Conservation (phyloP, 2,113 vertebrate species). For the Sphyrna mokarran region DNA sequence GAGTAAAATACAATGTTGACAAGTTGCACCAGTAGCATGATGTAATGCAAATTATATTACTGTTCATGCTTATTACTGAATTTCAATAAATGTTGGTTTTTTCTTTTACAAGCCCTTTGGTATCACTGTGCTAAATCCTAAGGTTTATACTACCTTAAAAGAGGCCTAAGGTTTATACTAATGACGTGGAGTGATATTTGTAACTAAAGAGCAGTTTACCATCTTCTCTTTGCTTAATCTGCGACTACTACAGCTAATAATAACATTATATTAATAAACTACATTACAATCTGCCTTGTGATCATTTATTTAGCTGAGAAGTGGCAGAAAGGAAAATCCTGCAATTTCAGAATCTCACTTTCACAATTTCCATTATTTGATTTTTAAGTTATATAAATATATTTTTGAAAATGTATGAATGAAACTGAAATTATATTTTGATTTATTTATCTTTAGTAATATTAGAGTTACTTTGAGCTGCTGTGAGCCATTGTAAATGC, state of each 20-base stretch:
- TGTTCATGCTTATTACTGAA: not conserved
- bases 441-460: not conserved
- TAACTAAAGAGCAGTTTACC: not conserved
- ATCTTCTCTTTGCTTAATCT: not conserved
- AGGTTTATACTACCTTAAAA: not conserved
- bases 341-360: not conserved
- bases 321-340: not conserved
- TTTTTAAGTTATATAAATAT: not conserved
- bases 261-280: not conserved
- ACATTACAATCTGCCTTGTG: not conserved
- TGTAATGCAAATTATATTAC: constrained; percentile 9
- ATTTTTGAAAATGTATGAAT: constrained; percentile 15
- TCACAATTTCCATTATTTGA: not conserved
- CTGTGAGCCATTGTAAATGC: not conserved
- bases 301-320: not conserved
- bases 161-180: not conserved
- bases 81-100: not conserved
- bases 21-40: not conserved
- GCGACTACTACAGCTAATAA: not conserved
- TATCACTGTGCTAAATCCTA: not conserved
- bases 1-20: not conserved
- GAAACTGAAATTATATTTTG: not conserved
- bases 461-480: not conserved
- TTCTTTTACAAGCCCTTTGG: not conserved
- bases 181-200: no score